These are phyloP conservation scores for Amphipoea lucens DNA, from an alignment of 2,888 invertebrate species.

Conservation along the genomic window DNA sequence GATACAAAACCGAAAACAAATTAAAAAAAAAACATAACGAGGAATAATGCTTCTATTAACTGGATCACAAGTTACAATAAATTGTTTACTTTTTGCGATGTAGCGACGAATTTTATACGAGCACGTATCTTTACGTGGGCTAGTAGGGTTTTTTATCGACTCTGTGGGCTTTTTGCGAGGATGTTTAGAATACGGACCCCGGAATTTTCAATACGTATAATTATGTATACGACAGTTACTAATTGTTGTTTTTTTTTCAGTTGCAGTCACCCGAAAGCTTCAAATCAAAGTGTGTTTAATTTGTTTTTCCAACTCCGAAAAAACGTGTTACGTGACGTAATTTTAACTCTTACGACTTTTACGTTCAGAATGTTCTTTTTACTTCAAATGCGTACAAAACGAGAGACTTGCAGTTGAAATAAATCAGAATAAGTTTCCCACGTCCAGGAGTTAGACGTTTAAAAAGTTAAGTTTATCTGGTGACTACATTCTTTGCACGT, in stretches of 20 bases:
- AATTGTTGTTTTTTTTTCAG: constrained; percentile 56
- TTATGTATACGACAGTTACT: constrained; percentile 57
- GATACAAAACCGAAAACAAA: constrained; percentile 33
- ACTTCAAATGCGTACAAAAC: constrained; percentile 22
- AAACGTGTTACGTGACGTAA: constrained; percentile 60
- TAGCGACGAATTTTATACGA: constrained; percentile 37
- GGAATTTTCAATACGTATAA: constrained; percentile 48
- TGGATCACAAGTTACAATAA: constrained; percentile 39
- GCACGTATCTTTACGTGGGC: constrained; percentile 48
- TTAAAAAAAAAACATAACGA: constrained; percentile 34
- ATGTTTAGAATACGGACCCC: constrained; percentile 27
- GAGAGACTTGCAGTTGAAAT: constrained; percentile 31
- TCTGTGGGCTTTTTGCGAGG: constrained; percentile 47
- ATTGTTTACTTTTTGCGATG: constrained; percentile 52
- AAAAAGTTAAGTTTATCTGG: constrained; percentile 21
- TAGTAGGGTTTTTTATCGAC: constrained; percentile 42
- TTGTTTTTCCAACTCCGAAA: constrained; percentile 28
- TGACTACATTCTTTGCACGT: not conserved
- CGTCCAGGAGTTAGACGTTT: not conserved
- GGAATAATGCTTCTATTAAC: constrained; percentile 42
- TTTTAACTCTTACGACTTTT: constrained; percentile 48
- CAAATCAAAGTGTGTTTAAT: constrained; percentile 51
- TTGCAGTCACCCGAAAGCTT: constrained; percentile 25
- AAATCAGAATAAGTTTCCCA: constrained; percentile 17
- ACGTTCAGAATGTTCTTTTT: constrained; percentile 37